phyloP scores from a whole-genome alignment of 1,140 invertebrate species.

The Delia radicum region DNA sequence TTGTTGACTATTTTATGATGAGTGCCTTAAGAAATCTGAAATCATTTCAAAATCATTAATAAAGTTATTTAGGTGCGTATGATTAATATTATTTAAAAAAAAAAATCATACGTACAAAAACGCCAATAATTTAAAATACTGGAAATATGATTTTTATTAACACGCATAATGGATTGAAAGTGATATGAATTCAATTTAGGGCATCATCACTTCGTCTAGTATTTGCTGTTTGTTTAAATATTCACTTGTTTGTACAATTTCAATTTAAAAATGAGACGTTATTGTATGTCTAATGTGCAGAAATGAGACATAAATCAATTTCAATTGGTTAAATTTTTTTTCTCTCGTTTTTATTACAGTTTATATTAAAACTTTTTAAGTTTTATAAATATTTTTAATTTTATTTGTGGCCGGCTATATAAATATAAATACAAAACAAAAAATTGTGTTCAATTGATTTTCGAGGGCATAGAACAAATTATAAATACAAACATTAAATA shows the following conservation, averaged over 20 bases:
- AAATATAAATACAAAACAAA: not conserved
- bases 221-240: not conserved
- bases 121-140: too few relatives aligned
- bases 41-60: too few relatives aligned
- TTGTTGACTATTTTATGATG: too few relatives aligned
- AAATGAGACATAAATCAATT: slow-evolving; percentile 10
- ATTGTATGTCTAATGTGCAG: not conserved
- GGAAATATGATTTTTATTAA: too few relatives aligned
- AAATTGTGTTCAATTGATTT: not conserved
- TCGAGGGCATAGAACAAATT: slow-evolving; percentile 8
- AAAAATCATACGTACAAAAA: too few relatives aligned
- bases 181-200: not conserved
- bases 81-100: too few relatives aligned
- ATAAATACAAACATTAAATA: not conserved
- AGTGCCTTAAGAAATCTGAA: too few relatives aligned
- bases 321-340: not conserved
- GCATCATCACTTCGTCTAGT: not conserved
- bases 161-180: too few relatives aligned
- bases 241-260: not conserved
- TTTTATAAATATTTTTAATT: slow-evolving; percentile 2
- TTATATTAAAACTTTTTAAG: not conserved
- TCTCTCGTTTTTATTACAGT: not conserved
- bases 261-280: not conserved
- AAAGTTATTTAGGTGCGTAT: too few relatives aligned
- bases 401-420: not conserved